These are phyloP conservation scores for Cydia strobilella DNA, from an alignment of 1,140 invertebrate genomes.

Conservation along the genomic window DNA sequence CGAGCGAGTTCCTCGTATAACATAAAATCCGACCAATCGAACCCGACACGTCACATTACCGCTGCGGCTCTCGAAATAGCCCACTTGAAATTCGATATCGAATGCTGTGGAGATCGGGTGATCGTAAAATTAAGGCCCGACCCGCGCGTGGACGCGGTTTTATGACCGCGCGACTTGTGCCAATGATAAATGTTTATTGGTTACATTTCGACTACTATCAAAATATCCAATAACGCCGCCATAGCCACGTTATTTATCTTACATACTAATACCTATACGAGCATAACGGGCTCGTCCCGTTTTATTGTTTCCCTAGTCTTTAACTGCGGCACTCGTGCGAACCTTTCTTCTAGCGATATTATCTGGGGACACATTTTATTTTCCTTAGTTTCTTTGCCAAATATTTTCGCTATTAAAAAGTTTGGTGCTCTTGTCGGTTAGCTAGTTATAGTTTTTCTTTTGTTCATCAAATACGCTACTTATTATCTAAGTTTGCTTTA, in stretches of 20 bases:
- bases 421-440: background rate
- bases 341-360: slow-evolving; percentile 29
- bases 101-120: slow-evolving; percentile 61
- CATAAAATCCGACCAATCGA: slow-evolving; percentile 75
- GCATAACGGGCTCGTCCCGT: slow-evolving; percentile 36
- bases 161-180: slow-evolving; percentile 54
- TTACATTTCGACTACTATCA: slow-evolving; percentile 54
- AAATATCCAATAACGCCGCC: slow-evolving; percentile 58
- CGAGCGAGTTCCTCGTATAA: slow-evolving; percentile 55
- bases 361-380: slow-evolving; percentile 39
- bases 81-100: slow-evolving; percentile 73
- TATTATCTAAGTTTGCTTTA: background rate
- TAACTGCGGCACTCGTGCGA: slow-evolving; percentile 26
- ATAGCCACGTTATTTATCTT: slow-evolving; percentile 49
- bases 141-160: slow-evolving; percentile 48
- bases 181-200: slow-evolving; percentile 65
- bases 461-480: background rate
- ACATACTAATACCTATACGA: slow-evolving; percentile 33
- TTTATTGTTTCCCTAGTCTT: slow-evolving; percentile 31
- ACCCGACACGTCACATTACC: slow-evolving; percentile 73
- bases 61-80: slow-evolving; percentile 68
- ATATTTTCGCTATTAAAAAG: slow-evolving; percentile 15
- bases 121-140: slow-evolving; percentile 72
- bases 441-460: background rate
- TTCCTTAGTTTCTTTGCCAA: slow-evolving; percentile 41